Evolutionary conservation across 2,888 invertebrate species (phyloP).

Genomic region (Chrysolina haemoptera): DNA sequence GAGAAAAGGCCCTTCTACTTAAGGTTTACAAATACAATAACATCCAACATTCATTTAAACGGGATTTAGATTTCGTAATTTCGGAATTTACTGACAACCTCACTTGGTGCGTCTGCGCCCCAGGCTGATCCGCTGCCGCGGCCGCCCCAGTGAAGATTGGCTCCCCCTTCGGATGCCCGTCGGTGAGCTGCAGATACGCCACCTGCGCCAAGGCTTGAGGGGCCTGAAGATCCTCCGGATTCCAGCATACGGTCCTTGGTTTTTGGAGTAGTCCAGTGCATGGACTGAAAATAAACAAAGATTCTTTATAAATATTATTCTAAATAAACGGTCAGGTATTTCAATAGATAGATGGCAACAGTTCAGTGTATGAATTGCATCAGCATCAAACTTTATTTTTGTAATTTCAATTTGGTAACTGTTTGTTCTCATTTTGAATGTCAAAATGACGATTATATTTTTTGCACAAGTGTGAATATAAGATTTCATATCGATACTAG

Average conservation of each 20-base stretch:
- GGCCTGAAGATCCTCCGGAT: constrained; percentile 74
- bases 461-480: too few species aligned
- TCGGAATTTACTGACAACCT: constrained; percentile 89
- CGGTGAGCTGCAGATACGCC: constrained; percentile 76
- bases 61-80: constrained; percentile 90
- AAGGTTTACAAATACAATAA: constrained; percentile 27
- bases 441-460: too few species aligned
- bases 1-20: background rate
- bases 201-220: constrained; percentile 73
- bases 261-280: constrained; percentile 94
- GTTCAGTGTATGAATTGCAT: too few species aligned
- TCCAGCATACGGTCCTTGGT: constrained; percentile 91
- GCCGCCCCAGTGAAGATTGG: constrained; percentile 79
- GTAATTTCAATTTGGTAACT: too few species aligned
- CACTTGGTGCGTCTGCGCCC: constrained; percentile 83
- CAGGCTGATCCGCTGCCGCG: constrained; percentile 73
- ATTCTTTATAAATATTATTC: too few species aligned
- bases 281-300: constrained; percentile 75
- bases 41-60: constrained; percentile 28
- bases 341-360: too few species aligned
- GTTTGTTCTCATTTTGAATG: too few species aligned
- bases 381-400: too few species aligned
- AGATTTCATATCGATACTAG: too few species aligned
- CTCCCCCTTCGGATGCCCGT: constrained; percentile 89
- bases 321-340: too few species aligned